Conservation (phyloP, 2,113 vertebrate genomes). For the Dendropsophus ebraccatus region DNA sequence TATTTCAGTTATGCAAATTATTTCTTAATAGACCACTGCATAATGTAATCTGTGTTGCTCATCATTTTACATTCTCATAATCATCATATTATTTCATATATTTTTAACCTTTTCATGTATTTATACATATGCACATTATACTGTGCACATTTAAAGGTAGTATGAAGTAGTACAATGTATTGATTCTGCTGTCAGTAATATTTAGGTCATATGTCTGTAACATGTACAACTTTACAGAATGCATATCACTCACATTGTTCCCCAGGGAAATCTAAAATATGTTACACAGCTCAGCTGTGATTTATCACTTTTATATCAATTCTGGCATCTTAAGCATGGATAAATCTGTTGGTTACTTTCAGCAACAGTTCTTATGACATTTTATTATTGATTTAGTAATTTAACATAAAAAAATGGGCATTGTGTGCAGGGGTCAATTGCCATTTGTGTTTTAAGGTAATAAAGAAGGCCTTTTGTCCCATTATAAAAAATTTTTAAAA, state of each 20-base stretch:
- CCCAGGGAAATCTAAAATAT: slow-evolving; percentile 71
- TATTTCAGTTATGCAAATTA: neutral
- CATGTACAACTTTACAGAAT: slow-evolving; percentile 55
- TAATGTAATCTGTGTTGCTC: neutral
- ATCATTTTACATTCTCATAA: neutral
- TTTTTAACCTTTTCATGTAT: neutral
- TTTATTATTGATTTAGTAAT: slow-evolving; percentile 67
- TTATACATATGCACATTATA: no score
- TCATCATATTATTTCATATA: neutral
- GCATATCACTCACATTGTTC: slow-evolving; percentile 66
- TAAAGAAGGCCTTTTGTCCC: slow-evolving; percentile 62
- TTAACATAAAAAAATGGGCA: slow-evolving; percentile 64
- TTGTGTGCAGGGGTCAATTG: slow-evolving; percentile 62
- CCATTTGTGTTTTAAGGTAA: slow-evolving; percentile 57
- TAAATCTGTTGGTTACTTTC: slow-evolving; percentile 70
- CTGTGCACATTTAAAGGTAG: neutral
- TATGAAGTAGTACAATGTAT: neutral
- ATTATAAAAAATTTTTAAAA: slow-evolving; percentile 63
- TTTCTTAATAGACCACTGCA: neutral
- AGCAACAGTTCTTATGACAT: slow-evolving; percentile 70
- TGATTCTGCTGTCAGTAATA: slow-evolving; percentile 60
- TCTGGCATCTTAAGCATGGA: slow-evolving; percentile 67
- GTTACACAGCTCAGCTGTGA: slow-evolving; percentile 68
- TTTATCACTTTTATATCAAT: slow-evolving; percentile 71
- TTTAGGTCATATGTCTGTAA: slow-evolving; percentile 63